These are phyloP conservation scores for Agrochola litura DNA, from an alignment of 2,888 invertebrate species.

Conservation along the genomic window DNA sequence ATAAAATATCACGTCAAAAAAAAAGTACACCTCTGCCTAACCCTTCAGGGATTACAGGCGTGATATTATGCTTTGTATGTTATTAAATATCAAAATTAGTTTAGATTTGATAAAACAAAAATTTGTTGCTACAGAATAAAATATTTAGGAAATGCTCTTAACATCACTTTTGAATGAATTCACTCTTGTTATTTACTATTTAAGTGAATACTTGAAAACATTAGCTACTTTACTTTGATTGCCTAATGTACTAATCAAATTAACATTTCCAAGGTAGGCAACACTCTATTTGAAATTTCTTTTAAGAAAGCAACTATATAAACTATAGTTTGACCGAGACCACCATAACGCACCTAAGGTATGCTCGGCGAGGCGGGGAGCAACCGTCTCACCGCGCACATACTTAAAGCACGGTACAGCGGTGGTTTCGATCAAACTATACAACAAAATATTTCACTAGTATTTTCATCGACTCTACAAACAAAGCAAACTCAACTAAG, in stretches of 20 bases:
- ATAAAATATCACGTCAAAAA: too few species aligned
- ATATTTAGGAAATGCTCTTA: background rate
- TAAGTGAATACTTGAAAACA: background rate
- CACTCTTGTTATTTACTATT: conserved; percentile 7
- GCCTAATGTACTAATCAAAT: background rate
- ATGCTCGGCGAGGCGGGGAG: too few species aligned
- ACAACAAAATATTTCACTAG: background rate
- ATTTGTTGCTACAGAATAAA: background rate
- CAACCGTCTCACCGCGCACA: too few species aligned
- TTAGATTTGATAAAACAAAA: background rate
- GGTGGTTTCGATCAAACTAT: too few species aligned
- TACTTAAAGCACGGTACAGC: too few species aligned
- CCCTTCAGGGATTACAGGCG: background rate
- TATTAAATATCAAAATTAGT: background rate
- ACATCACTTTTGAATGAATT: background rate
- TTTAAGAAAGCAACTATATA: background rate
- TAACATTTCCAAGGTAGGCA: background rate
- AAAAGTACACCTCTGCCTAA: too few species aligned
- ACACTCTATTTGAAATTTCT: background rate
- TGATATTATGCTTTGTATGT: background rate
- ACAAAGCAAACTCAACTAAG: conserved; percentile 26
- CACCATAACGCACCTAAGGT: too few species aligned
- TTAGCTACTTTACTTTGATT: background rate
- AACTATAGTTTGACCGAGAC: too few species aligned
- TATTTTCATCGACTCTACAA: conserved; percentile 18